Evolutionary conservation across 2,113 vertebrate species (phyloP).

Genomic region (Geococcyx californianus): DNA sequence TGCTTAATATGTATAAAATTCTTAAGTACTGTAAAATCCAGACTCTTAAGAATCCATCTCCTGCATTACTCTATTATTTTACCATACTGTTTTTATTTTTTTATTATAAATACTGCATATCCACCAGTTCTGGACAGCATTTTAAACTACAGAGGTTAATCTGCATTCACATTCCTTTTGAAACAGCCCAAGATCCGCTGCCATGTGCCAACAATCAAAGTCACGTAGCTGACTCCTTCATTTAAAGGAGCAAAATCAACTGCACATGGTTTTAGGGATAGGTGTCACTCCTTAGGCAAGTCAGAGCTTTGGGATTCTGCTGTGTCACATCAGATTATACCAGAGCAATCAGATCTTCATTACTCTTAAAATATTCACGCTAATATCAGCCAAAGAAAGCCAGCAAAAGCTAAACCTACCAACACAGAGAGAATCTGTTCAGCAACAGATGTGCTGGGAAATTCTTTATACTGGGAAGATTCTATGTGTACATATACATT

Average conservation of each 20-base stretch:
- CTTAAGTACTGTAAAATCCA: slow-evolving; percentile 15
- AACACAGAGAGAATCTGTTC: not conserved
- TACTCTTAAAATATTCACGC: not conserved
- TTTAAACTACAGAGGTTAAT: slow-evolving; percentile 10
- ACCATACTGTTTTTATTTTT: not conserved
- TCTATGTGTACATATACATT: not conserved
- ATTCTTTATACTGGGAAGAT: not conserved
- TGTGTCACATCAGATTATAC: not conserved
- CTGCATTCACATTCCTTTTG: not conserved
- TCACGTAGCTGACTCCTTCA: not conserved
- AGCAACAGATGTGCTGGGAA: not conserved
- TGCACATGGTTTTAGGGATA: not conserved
- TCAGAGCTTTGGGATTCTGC: not conserved
- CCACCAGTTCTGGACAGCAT: slow-evolving; percentile 1
- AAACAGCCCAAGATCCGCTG: not conserved
- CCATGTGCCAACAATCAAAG: not conserved
- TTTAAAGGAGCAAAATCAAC: not conserved
- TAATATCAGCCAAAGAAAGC: not conserved
- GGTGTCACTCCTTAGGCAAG: not conserved
- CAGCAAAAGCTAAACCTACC: not conserved
- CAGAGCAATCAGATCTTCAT: not conserved
- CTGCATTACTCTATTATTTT: slow-evolving; percentile 27
- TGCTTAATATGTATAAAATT: not conserved
- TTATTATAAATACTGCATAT: not conserved
- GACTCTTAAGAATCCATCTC: not conserved